These are phyloP conservation scores for Lomographa bimaculata DNA, from an alignment of 2,888 invertebrate genomes.

Conservation along the genomic window DNA sequence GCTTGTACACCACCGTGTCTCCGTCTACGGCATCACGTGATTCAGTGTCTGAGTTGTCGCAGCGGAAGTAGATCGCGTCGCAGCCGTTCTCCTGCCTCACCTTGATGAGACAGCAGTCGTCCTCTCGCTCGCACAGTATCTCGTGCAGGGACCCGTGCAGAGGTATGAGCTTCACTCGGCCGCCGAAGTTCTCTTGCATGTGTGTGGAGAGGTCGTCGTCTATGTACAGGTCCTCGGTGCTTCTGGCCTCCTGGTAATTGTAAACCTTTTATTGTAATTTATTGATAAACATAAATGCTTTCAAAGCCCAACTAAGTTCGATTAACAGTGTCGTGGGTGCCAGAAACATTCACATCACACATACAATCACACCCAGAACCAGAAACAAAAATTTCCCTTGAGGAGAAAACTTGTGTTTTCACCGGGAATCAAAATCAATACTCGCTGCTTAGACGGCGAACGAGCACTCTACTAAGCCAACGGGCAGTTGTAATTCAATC, in stretches of 20 bases:
- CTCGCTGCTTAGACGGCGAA: too few species aligned
- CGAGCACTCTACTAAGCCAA: too few species aligned
- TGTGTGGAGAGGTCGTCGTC: constrained; percentile 79
- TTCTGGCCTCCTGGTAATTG: constrained; percentile 79
- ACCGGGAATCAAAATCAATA: too few species aligned
- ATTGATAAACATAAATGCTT: too few species aligned
- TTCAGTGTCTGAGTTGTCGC: constrained; percentile 69
- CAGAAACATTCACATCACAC: too few species aligned
- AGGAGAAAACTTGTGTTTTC: too few species aligned
- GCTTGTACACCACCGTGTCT: constrained; percentile 71
- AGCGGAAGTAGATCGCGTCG: constrained; percentile 70
- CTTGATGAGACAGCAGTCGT: constrained; percentile 77
- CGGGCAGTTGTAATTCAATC: too few species aligned
- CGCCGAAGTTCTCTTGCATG: constrained; percentile 74
- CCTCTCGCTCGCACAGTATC: constrained; percentile 71
- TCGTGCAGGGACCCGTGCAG: constrained; percentile 75
- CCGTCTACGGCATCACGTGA: constrained; percentile 63
- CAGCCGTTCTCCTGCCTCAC: constrained; percentile 75
- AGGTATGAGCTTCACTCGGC: constrained; percentile 68
- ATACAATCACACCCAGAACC: too few species aligned
- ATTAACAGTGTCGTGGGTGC: too few species aligned
- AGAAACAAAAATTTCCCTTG: too few species aligned
- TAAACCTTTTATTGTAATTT: too few species aligned
- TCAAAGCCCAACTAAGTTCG: too few species aligned
- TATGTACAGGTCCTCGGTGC: constrained; percentile 82